Evolutionary conservation across 1,140 invertebrate species (phyloP), one percentile per base, ranked within the genome.

Genomic region (Danaus melanippus): DNA sequence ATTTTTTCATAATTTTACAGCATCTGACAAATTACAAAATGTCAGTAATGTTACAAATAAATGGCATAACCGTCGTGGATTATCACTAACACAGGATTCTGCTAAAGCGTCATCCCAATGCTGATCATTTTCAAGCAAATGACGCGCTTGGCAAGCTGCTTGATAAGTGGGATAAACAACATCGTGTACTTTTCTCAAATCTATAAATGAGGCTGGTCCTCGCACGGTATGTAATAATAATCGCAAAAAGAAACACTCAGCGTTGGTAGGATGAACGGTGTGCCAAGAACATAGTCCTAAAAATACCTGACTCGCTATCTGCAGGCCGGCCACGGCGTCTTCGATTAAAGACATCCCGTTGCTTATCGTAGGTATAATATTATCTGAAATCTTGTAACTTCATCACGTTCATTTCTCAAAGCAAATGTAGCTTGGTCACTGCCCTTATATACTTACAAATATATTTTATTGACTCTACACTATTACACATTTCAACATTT

Each of bases 311-410:
- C n/a, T 41, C 44, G 6, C 56, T 62, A 12, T 59, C 56, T 46
- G 67, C 60, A 42, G 58, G 32, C 9, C 8, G 50, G 8, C 65
- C 62, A 42, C 53, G 53, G 21, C 50, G 44, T 42, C 64, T 6
- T 47, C 46, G 11, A 8, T 47, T 42, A 42, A 54, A 53, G 15
- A 15, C 1, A 15, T 1, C 39, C 40, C 6, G n/a, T 49, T 49
- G 58, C 39, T 67, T 62, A 39, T 65, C 51, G 42, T 58, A 67
- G 1, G 54, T 64, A 53, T 60, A 71, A 59, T 65, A 69, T 9
- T 47, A 47, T 21, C 61, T 87, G 71, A 65, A 67, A 87, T 39
- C 65, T 56, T 8, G 59, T 53, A 40, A 63, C 60, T 57, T 67
- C 59, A 55, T 67, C 58, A 46, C 53, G 12, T 46, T 51, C 39